Conservation (phyloP, 1,140 invertebrate species). For the Calliphora vicina region DNA sequence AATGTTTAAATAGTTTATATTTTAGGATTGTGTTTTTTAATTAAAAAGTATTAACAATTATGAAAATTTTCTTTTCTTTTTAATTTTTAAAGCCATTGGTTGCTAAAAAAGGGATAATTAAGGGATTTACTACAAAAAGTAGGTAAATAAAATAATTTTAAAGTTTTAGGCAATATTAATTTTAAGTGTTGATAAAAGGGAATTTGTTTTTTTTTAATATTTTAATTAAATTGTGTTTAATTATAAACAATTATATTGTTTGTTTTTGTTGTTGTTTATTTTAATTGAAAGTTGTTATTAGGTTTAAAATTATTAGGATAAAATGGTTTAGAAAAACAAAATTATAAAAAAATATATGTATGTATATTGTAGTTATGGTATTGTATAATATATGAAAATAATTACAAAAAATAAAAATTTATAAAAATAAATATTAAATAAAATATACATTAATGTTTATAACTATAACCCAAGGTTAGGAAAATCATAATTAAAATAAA, state of each 20-base stretch:
- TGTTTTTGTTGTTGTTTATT: not conserved
- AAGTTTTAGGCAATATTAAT: no score
- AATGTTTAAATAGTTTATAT: not conserved
- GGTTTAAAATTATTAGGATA: no score
- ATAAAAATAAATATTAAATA: slow-evolving; percentile 19
- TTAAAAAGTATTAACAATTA: not conserved
- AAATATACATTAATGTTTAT: slow-evolving; percentile 21
- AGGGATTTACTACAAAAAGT: not conserved
- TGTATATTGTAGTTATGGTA: not conserved
- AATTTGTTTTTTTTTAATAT: no score
- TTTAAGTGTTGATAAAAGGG: no score
- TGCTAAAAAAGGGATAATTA: not conserved
- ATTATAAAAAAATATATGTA: no score
- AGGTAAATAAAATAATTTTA: not conserved
- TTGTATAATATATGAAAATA: not conserved
- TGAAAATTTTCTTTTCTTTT: not conserved
- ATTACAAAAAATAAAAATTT: not conserved
- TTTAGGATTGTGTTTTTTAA: not conserved
- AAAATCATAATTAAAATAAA: not conserved
- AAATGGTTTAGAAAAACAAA: no score
- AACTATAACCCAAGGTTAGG: not conserved
- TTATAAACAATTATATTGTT: not conserved
- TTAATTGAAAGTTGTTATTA: not conserved
- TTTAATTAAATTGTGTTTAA: not conserved
- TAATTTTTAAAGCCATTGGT: not conserved